Conservation (phyloP, 2,888 invertebrate species). For the Cerastis rubricosa region DNA sequence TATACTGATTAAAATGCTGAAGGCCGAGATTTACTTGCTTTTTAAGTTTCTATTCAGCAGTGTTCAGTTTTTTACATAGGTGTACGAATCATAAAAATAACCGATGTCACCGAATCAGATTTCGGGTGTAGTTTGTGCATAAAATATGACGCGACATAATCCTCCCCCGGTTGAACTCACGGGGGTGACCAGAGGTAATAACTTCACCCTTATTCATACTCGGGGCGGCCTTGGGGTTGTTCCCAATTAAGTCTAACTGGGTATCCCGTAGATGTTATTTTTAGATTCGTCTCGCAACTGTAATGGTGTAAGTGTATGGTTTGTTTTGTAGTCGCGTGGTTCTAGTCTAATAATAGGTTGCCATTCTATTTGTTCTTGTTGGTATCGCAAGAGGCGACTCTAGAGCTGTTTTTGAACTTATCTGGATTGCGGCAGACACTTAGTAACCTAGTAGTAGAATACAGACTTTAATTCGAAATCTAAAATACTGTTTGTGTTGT, state of each 20-base stretch:
- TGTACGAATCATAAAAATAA: slow-evolving; percentile 52
- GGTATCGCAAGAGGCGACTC: slow-evolving; percentile 21
- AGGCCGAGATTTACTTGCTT: background rate
- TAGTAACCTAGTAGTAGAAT: background rate
- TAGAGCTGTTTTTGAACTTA: slow-evolving; percentile 7
- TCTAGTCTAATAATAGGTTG: slow-evolving; percentile 51
- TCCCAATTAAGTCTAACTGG: slow-evolving; percentile 74
- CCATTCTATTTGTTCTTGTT: slow-evolving; percentile 49
- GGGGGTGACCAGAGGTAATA: slow-evolving; percentile 74
- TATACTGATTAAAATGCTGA: slow-evolving; percentile 30
- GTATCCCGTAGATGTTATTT: slow-evolving; percentile 62
- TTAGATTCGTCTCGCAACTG: slow-evolving; percentile 57
- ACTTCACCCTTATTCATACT: slow-evolving; percentile 74
- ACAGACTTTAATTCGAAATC: background rate
- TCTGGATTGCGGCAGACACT: background rate
- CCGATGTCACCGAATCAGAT: slow-evolving; percentile 60
- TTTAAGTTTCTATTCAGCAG: background rate
- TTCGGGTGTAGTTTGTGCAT: slow-evolving; percentile 67
- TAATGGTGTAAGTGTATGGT: slow-evolving; percentile 45
- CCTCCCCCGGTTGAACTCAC: slow-evolving; percentile 63
- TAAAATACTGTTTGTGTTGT: background rate
- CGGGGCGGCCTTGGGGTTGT: slow-evolving; percentile 74
- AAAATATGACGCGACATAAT: slow-evolving; percentile 69
- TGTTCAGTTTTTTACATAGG: slow-evolving; percentile 16
- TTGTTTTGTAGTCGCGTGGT: slow-evolving; percentile 42